These are phyloP conservation scores for Plecotus auritus DNA, from an alignment of 2,113 vertebrate genomes.

Conservation along the genomic window DNA sequence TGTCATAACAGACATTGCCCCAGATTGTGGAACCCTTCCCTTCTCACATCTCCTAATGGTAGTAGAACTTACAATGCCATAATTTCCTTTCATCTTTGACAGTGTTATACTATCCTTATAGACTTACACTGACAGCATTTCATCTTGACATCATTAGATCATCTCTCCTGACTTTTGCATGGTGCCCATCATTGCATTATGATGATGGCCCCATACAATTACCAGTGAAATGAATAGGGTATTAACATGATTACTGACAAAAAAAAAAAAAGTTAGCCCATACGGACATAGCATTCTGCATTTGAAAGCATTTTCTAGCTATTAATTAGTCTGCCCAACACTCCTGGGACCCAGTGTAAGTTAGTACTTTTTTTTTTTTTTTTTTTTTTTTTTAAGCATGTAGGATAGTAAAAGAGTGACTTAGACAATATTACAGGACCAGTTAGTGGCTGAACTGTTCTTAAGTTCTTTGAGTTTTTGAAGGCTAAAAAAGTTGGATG, in stretches of 20 bases:
- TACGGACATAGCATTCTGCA: slow-evolving; percentile 41
- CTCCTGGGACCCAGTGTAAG: slow-evolving; percentile 24
- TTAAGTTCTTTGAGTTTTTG: not conserved
- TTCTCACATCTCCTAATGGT: slow-evolving; percentile 76
- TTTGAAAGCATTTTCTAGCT: slow-evolving; percentile 52
- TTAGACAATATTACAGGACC: not conserved
- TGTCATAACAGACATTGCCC: slow-evolving; percentile 82
- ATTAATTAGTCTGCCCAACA: slow-evolving; percentile 35
- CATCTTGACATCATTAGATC: slow-evolving; percentile 78
- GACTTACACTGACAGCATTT: slow-evolving; percentile 80
- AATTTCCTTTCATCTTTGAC: slow-evolving; percentile 81
- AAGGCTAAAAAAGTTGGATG: not conserved
- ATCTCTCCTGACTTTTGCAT: slow-evolving; percentile 73
- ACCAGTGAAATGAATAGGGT: slow-evolving; percentile 64
- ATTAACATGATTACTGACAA: slow-evolving; percentile 40
- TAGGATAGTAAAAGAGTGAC: not conserved
- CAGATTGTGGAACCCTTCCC: slow-evolving; percentile 71
- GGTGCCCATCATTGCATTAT: slow-evolving; percentile 51
- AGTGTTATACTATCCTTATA: slow-evolving; percentile 76
- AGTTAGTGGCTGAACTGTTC: not conserved
- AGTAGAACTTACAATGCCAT: slow-evolving; percentile 77
- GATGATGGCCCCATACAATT: slow-evolving; percentile 68
- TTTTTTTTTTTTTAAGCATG: not conserved
- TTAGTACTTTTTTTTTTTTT: not conserved
- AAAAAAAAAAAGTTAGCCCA: slow-evolving; percentile 56